phyloP scores from a whole-genome alignment of 92 coral and sea anemone species.

The Phenganax subtilis region DNA sequence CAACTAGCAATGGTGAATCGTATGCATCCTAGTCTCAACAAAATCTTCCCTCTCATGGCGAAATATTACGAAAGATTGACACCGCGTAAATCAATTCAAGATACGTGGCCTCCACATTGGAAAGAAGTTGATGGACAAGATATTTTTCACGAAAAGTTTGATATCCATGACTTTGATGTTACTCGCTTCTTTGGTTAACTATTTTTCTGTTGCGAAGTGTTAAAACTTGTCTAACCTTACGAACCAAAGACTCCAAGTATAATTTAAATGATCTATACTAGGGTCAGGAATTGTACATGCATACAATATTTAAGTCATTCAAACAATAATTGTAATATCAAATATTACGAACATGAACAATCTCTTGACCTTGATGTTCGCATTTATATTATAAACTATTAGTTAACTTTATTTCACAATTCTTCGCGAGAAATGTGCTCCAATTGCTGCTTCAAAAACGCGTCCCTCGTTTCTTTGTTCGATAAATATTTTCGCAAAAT shows the following conservation, averaged over 20 bases:
- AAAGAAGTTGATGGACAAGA: constrained; percentile 37
- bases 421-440: constrained; percentile 14
- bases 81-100: constrained; percentile 28
- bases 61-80: constrained; percentile 26
- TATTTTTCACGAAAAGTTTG: constrained; percentile 21
- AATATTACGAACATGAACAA: too few species aligned
- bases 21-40: constrained; percentile 7
- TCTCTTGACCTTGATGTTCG: too few species aligned
- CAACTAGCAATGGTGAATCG: constrained; percentile 30
- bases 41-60: constrained; percentile 26
- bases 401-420: constrained; percentile 1
- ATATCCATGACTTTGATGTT: constrained; percentile 29
- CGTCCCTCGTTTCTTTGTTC: constrained; percentile 49
- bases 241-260: neutral
- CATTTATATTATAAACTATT: too few species aligned
- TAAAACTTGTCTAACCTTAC: neutral
- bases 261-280: too few species aligned
- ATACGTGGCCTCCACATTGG: constrained; percentile 42
- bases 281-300: too few species aligned
- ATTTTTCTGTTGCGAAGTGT: neutral
- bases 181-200: constrained; percentile 28
- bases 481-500: constrained; percentile 52
- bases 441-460: constrained; percentile 52
- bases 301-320: too few species aligned
- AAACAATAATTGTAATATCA: too few species aligned